A percentile compares a stretch with the other conserved stretches of the same genome.
These are phyloP conservation scores for Pollenia griseotomentosa DNA, from an alignment of 2,888 invertebrate genomes.

Conservation along the genomic window DNA sequence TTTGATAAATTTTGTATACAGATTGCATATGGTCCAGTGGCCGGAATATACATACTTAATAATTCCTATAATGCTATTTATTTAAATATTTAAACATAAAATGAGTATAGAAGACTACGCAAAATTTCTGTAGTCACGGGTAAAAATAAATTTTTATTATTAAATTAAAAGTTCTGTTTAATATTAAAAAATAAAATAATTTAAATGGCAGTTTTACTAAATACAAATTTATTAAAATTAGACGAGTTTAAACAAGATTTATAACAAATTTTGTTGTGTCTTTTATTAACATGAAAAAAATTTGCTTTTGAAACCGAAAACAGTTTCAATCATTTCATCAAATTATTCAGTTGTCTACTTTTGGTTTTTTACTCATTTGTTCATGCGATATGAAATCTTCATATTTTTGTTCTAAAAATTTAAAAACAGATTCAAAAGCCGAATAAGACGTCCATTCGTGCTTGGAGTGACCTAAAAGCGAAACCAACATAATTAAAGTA, in stretches of 20 bases:
- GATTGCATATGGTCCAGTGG: no score
- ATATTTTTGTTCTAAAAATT: slow-evolving; percentile 85
- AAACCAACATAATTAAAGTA: neutral
- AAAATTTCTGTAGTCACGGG: no score
- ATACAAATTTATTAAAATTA: slow-evolving; percentile 31
- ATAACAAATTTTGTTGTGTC: neutral
- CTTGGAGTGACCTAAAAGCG: slow-evolving; percentile 86
- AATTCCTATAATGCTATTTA: no score
- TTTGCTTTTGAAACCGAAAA: neutral
- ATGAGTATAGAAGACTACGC: no score
- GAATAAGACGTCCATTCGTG: slow-evolving; percentile 90
- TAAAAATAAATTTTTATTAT: no score
- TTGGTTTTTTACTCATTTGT: slow-evolving; percentile 60
- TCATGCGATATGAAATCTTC: slow-evolving; percentile 68
- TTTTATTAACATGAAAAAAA: neutral
- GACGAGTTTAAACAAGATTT: slow-evolving; percentile 7
- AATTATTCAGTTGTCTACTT: slow-evolving; percentile 47
- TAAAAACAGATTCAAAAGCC: slow-evolving; percentile 88
- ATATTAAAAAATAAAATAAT: no score
- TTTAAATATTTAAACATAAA: no score
- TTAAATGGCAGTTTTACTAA: neutral
- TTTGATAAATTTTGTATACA: no score
- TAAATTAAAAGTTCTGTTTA: no score
- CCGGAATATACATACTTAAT: no score
- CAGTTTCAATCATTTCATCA: neutral